A percentile compares a stretch with the other conserved stretches of the same genome.
Evolutionary conservation across 2,888 invertebrate genomes (phyloP).

Genomic region (Xanthia togata): DNA sequence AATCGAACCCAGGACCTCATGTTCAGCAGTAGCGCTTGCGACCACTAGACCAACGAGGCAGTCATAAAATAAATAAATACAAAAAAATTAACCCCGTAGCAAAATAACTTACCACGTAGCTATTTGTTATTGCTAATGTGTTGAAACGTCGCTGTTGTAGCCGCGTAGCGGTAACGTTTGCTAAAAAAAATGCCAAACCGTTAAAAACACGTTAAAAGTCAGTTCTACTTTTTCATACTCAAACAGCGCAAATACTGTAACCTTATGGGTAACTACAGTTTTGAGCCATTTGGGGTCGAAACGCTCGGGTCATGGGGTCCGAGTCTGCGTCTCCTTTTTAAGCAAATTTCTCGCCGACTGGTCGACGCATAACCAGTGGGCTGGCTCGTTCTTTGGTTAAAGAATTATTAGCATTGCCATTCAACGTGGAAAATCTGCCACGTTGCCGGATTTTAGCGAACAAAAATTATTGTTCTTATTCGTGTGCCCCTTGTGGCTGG

Average conservation of each 20-base stretch:
- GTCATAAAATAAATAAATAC: too few species aligned
- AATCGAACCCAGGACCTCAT: too few species aligned
- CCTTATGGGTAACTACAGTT: not conserved
- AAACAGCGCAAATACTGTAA: too few species aligned
- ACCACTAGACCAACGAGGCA: too few species aligned
- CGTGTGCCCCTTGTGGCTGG: constrained; percentile 68
- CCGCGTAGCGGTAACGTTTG: constrained; percentile 9
- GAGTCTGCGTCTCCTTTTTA: not conserved
- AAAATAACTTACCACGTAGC: constrained; percentile 2
- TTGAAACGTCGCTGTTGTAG: constrained; percentile 5
- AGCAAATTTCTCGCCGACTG: not conserved
- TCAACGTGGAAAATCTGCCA: not conserved
- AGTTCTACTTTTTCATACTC: not conserved
- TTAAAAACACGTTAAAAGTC: not conserved
- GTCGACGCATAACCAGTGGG: not conserved
- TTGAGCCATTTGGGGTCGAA: not conserved
- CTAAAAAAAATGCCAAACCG: not conserved
- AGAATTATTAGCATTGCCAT: not conserved
- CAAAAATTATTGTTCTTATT: constrained; percentile 73
- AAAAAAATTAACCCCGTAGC: constrained; percentile 8
- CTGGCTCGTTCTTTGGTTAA: not conserved
- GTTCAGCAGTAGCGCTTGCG: too few species aligned
- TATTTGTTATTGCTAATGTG: not conserved
- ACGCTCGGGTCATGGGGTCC: not conserved
- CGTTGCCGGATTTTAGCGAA: not conserved